Conservation (phyloP, 1,140 invertebrate species). For the Druon quercuslanigerum region DNA sequence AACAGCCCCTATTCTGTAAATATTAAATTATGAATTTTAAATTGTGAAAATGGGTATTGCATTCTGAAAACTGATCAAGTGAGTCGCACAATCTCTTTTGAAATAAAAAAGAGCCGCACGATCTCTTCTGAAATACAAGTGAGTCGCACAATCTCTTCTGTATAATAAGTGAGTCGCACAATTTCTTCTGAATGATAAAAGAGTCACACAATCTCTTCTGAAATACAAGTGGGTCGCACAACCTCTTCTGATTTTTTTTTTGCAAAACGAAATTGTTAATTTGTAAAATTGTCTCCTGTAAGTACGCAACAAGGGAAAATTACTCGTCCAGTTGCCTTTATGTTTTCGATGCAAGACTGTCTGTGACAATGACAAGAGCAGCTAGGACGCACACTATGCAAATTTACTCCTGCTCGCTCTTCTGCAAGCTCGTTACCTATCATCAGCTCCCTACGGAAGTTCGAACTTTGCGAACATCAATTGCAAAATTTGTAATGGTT, state of each 20-base stretch:
- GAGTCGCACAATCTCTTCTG: too few relatives aligned
- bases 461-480: constrained; percentile 28
- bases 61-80: too few relatives aligned
- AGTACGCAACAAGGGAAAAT: constrained; percentile 7
- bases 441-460: constrained; percentile 27
- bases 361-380: constrained; percentile 20
- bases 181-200: too few relatives aligned
- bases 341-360: constrained; percentile 7
- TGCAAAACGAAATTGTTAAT: neutral
- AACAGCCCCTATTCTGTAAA: too few relatives aligned
- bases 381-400: constrained; percentile 17
- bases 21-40: too few relatives aligned
- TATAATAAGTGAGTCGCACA: too few relatives aligned
- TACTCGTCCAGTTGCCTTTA: constrained; percentile 14
- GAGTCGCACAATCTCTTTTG: too few relatives aligned
- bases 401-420: constrained; percentile 13
- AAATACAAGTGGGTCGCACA: too few relatives aligned
- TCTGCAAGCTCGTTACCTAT: constrained; percentile 28
- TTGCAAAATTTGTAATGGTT: constrained; percentile 31
- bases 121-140: too few relatives aligned
- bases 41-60: too few relatives aligned
- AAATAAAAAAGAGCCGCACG: too few relatives aligned
- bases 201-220: too few relatives aligned
- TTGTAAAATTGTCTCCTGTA: constrained; percentile 37
- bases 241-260: accelerated